Percentiles rank a stretch among this genome's conserved stretches.
These are phyloP conservation scores for Tauraco erythrolophus DNA, from an alignment of 2,113 vertebrate genomes.

Conservation along the genomic window DNA sequence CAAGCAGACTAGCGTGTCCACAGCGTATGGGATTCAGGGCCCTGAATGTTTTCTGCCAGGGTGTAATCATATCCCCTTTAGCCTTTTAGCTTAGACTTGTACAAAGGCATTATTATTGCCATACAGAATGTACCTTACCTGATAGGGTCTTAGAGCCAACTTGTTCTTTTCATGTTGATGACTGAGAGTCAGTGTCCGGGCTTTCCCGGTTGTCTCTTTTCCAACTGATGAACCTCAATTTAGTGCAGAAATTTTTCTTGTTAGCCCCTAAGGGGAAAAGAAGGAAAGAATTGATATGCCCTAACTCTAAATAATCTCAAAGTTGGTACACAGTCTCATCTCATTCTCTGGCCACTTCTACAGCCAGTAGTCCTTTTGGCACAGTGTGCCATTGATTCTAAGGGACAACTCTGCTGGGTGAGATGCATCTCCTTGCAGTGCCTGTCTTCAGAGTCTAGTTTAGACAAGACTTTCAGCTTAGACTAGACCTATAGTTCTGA, in stretches of 20 bases:
- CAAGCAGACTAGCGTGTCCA: conserved; percentile 12
- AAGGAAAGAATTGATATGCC: not conserved
- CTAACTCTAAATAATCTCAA: not conserved
- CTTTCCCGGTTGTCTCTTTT: not conserved
- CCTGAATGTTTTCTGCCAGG: conserved; percentile 10
- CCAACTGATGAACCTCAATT: not conserved
- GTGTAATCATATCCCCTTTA: conserved; percentile 43
- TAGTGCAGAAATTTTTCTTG: not conserved
- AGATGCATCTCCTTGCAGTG: not conserved
- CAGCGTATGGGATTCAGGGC: not conserved
- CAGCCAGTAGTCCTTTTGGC: not conserved
- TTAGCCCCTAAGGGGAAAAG: not conserved
- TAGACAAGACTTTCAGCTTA: not conserved
- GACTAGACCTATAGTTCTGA: not conserved
- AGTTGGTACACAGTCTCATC: not conserved
- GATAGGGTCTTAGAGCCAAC: not conserved
- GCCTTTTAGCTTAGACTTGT: conserved; percentile 1
- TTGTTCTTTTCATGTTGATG: not conserved
- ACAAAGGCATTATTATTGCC: conserved; percentile 63
- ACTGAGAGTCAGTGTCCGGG: not conserved
- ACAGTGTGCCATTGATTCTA: not conserved
- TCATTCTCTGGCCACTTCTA: not conserved
- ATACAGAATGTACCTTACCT: conserved; percentile 25
- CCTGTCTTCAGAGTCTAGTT: not conserved
- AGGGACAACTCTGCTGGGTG: not conserved